Percentiles rank a stretch among this genome's conserved stretches.
Evolutionary conservation across 2,113 vertebrate species (phyloP).

Genomic region (Aegotheles bennettii): DNA sequence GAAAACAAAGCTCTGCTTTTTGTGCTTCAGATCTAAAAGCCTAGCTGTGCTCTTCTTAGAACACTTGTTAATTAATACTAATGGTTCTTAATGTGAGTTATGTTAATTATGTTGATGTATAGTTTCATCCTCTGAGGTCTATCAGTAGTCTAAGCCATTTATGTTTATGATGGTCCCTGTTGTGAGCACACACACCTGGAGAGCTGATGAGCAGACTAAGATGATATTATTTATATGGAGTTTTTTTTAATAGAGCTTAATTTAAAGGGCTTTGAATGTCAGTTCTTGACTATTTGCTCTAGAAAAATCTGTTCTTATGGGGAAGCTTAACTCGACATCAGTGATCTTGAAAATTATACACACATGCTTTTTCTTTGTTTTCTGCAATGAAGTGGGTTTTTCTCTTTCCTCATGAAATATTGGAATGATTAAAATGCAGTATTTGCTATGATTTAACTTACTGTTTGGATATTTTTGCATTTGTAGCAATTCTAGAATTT

Average conservation of each 20-base stretch:
- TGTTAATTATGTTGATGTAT: neutral
- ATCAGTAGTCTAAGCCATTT: neutral
- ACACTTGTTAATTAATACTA: neutral
- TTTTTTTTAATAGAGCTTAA: neutral
- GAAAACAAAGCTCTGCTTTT: neutral
- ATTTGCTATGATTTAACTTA: neutral
- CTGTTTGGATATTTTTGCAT: neutral
- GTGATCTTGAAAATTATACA: neutral
- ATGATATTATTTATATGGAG: neutral
- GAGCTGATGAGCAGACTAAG: neutral
- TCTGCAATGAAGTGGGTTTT: neutral
- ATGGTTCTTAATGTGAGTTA: rapidly evolving
- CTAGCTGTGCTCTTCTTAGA: neutral
- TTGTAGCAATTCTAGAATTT: neutral
- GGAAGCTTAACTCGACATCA: neutral
- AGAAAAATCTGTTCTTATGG: neutral
- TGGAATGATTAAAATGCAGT: neutral
- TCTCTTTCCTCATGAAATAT: neutral
- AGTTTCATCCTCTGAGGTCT: neutral
- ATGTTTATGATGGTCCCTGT: neutral
- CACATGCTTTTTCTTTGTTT: neutral
- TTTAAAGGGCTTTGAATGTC: neutral
- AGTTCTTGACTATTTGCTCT: neutral
- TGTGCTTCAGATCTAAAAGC: neutral
- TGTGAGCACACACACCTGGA: rapidly evolving